phyloP scores from a whole-genome alignment of 2,113 vertebrate species.

The Pluvialis apricaria region DNA sequence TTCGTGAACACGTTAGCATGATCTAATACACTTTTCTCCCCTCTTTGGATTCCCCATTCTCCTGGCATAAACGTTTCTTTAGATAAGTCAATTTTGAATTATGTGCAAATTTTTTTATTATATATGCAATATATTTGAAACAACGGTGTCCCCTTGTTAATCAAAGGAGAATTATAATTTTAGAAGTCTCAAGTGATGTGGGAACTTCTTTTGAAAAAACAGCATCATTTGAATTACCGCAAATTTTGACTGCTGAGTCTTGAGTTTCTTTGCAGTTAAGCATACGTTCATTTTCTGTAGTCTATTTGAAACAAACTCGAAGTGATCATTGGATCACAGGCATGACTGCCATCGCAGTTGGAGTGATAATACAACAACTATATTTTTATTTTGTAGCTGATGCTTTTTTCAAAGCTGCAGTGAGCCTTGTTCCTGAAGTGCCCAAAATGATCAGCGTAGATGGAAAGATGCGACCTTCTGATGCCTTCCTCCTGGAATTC shows the following conservation, averaged over 20 bases:
- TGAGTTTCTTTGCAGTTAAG: background rate
- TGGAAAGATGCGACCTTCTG: constrained; percentile 89
- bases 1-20: background rate
- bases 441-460: constrained; percentile 90
- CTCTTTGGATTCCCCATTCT: background rate
- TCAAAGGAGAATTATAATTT: background rate
- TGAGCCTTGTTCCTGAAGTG: constrained; percentile 89
- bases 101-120: background rate
- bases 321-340: background rate
- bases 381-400: constrained; percentile 79
- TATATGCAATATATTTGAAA: background rate
- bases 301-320: background rate
- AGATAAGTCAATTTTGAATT: background rate
- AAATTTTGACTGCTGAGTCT: background rate
- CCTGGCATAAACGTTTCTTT: background rate
- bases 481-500: constrained; percentile 91
- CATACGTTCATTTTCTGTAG: background rate
- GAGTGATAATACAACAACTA: background rate
- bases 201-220: background rate
- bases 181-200: background rate
- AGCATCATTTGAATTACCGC: background rate
- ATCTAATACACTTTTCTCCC: background rate
- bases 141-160: background rate
- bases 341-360: background rate
- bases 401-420: constrained; percentile 93